Conservation (phyloP, 2,113 vertebrate species). For the Bothrops jararaca region DNA sequence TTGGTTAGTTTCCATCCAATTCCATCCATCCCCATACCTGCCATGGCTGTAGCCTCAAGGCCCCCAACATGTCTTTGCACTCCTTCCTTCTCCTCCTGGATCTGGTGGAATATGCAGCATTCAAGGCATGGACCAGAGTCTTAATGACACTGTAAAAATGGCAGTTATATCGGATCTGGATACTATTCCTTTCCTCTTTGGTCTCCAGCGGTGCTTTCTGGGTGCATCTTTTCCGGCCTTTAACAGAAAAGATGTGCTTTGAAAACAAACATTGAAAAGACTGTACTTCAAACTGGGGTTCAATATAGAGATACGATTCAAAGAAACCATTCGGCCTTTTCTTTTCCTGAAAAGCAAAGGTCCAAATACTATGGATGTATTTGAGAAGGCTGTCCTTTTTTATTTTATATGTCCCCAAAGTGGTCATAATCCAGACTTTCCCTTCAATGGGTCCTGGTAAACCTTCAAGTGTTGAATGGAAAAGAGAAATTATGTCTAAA, state of each 20-base stretch:
- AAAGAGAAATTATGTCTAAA: too few relatives aligned
- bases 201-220: not conserved
- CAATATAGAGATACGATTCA: not conserved
- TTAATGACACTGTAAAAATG: not conserved
- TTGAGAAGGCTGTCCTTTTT: not conserved
- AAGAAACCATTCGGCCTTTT: not conserved
- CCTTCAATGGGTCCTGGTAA: too few relatives aligned
- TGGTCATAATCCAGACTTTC: not conserved
- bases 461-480: too few relatives aligned
- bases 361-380: not conserved
- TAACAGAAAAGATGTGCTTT: not conserved
- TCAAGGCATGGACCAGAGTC: not conserved
- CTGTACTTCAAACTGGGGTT: not conserved
- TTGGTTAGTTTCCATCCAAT: not conserved
- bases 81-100: not conserved
- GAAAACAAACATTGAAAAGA: not conserved
- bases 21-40: not conserved
- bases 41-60: not conserved
- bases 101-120: not conserved
- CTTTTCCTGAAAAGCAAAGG: not conserved
- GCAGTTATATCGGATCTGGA: not conserved
- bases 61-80: too few relatives aligned
- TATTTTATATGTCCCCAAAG: not conserved
- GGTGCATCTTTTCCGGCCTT: not conserved
- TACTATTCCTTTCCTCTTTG: not conserved